Conservation (phyloP, 2,113 vertebrate species). For the Zeus faber region DNA sequence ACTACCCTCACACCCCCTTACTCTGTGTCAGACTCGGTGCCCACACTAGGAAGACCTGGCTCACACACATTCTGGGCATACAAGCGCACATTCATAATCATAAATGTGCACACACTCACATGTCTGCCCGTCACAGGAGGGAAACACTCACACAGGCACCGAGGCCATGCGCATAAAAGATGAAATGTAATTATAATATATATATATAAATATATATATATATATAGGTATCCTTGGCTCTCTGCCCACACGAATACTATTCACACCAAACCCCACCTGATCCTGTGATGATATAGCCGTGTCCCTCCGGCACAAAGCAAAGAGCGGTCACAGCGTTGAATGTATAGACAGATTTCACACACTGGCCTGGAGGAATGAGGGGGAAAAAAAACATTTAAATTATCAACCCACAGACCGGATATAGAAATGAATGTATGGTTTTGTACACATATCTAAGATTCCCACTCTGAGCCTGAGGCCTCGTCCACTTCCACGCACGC, state of each 20-base stretch:
- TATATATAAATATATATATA: no score
- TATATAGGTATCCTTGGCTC: slow-evolving; percentile 2
- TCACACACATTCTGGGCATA: background rate
- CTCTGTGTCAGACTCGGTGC: background rate
- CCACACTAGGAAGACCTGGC: no score
- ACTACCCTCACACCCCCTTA: slow-evolving; percentile 1
- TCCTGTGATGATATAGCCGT: slow-evolving; percentile 74
- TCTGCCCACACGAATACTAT: background rate
- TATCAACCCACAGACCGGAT: slow-evolving; percentile 23
- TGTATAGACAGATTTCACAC: slow-evolving; percentile 78
- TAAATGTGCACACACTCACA: background rate
- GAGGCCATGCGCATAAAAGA: no score
- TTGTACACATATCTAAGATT: background rate
- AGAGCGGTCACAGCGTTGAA: slow-evolving; percentile 75
- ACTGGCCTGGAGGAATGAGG: slow-evolving; percentile 65
- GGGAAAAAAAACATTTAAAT: slow-evolving; percentile 44
- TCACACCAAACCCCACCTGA: slow-evolving; percentile 64
- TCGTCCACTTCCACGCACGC: background rate
- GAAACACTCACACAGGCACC: background rate
- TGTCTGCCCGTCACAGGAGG: background rate
- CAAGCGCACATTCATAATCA: slow-evolving; percentile 2
- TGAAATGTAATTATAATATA: no score
- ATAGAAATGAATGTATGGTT: background rate
- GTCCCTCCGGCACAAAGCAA: slow-evolving; percentile 71
- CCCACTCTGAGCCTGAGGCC: background rate